Conservation (phyloP, 2,888 invertebrate genomes). For the Erebia aethiops region DNA sequence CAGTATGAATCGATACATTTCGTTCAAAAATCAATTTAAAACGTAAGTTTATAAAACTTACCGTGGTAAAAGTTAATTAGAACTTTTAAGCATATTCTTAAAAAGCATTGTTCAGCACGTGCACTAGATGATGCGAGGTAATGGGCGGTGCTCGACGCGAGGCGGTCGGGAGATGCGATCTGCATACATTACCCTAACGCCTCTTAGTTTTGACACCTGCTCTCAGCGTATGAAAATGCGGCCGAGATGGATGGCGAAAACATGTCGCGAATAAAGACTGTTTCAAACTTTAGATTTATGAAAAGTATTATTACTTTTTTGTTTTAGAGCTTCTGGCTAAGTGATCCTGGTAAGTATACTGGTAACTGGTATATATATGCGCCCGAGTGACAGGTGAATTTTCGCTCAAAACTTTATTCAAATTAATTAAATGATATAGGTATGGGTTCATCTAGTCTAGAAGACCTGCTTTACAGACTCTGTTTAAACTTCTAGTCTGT, state of each 20-base stretch:
- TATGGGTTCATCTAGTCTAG: too few relatives aligned
- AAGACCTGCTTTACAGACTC: too few relatives aligned
- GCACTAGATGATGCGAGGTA: constrained; percentile 66
- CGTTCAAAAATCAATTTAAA: background rate
- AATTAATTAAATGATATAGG: background rate
- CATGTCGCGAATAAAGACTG: constrained; percentile 70
- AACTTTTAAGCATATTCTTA: constrained; percentile 26
- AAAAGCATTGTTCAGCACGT: constrained; percentile 39
- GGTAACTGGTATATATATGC: background rate
- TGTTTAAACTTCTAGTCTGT: too few relatives aligned
- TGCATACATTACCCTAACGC: constrained; percentile 81
- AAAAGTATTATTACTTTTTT: constrained; percentile 45
- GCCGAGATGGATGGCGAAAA: constrained; percentile 73
- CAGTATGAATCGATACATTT: background rate
- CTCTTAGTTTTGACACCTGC: constrained; percentile 82
- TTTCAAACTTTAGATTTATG: constrained; percentile 57
- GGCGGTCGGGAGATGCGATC: constrained; percentile 73
- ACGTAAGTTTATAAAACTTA: background rate
- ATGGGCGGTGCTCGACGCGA: constrained; percentile 52
- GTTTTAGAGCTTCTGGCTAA: constrained; percentile 30
- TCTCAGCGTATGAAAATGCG: constrained; percentile 64
- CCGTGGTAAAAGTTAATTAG: constrained; percentile 35
- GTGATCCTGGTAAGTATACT: background rate
- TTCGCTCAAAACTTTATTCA: background rate
- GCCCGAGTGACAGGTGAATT: background rate